Evolutionary conservation across 2,113 vertebrate species (phyloP).

Genomic region (Brachyhypopomus gauderio): DNA sequence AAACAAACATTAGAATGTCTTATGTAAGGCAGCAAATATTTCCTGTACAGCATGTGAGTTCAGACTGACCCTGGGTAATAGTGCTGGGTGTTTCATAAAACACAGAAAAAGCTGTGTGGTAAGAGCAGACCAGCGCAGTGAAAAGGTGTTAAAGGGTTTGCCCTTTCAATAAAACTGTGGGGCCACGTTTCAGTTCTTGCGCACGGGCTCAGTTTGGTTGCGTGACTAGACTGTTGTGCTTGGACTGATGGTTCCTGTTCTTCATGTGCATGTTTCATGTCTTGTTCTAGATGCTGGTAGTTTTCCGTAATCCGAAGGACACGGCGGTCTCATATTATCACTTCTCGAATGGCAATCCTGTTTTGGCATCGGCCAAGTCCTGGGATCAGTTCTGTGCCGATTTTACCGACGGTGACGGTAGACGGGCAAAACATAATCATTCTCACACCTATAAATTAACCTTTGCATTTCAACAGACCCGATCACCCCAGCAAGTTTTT

Average conservation of each 20-base stretch:
- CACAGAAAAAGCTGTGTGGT: neutral
- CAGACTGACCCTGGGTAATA: neutral
- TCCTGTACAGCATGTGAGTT: neutral
- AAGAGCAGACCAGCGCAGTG: neutral
- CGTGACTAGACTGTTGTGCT: no score
- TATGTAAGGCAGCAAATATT: neutral
- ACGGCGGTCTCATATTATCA: conserved; percentile 75
- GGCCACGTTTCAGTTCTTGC: no score
- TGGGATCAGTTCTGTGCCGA: conserved; percentile 75
- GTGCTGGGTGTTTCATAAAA: neutral
- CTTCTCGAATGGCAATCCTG: conserved; percentile 72
- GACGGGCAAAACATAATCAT: neutral
- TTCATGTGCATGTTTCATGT: neutral
- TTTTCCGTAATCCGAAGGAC: conserved; percentile 80
- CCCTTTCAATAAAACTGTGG: no score
- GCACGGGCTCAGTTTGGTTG: no score
- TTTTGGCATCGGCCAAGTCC: conserved; percentile 68
- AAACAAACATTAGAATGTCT: neutral
- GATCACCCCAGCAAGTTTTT: neutral
- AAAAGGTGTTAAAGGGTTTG: neutral
- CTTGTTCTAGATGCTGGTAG: conserved; percentile 67
- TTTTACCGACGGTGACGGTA: conserved; percentile 77
- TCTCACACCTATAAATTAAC: neutral
- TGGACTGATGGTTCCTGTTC: no score
- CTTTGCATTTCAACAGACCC: neutral